phyloP scores from a whole-genome alignment of 2,888 invertebrate genomes.

The Zhengitettix transpicula region DNA sequence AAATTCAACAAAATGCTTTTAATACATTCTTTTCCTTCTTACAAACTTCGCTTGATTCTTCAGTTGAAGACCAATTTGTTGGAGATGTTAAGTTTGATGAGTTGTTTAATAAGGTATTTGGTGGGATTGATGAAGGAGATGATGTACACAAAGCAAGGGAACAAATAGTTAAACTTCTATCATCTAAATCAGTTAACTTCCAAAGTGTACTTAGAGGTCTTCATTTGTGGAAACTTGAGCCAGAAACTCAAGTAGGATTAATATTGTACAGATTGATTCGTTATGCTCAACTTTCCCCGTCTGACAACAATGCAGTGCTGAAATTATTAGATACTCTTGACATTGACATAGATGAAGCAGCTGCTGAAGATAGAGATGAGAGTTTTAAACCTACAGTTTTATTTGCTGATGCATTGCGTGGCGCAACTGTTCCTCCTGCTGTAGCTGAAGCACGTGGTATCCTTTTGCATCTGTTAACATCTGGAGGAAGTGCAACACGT shows the following conservation, averaged over 20 bases:
- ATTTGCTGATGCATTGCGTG: constrained; percentile 1
- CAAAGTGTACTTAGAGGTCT: background rate
- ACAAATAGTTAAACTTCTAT: background rate
- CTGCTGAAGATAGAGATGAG: constrained; percentile 4
- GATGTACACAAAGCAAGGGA: background rate
- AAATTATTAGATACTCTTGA: background rate
- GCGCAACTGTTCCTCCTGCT: background rate
- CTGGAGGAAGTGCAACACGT: background rate
- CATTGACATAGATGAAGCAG: background rate
- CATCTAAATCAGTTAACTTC: background rate
- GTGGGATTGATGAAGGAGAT: background rate
- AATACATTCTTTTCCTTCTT: constrained; percentile 1
- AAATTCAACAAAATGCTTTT: background rate
- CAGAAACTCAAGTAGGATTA: constrained; percentile 3
- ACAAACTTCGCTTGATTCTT: background rate
- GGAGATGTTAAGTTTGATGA: constrained; percentile 1
- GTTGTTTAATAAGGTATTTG: constrained; percentile 2
- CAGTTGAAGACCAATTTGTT: constrained; percentile 5
- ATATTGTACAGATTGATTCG: constrained; percentile 2
- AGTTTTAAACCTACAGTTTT: background rate
- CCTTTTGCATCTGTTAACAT: background rate
- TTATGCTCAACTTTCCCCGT: background rate
- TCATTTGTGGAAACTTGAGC: constrained; percentile 4
- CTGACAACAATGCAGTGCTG: background rate
- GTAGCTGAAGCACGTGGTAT: constrained; percentile 5